Conservation (phyloP, 2,888 invertebrate species). For the Geotrupes spiniger region DNA sequence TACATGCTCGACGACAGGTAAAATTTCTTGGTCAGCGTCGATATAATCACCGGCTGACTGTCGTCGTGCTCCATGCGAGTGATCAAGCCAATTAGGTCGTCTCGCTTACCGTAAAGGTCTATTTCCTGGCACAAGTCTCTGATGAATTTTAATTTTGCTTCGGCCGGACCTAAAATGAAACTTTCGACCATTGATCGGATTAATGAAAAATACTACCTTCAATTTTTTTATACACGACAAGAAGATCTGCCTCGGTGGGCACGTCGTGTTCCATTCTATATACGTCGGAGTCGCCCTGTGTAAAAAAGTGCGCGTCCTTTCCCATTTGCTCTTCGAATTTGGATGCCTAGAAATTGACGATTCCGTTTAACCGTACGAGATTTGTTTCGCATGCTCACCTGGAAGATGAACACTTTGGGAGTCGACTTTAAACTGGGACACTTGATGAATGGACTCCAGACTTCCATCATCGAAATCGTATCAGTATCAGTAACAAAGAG, state of each 20-base stretch:
- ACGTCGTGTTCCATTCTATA: constrained; percentile 23
- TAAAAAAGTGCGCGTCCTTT: too few species aligned
- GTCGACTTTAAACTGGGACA: constrained; percentile 38
- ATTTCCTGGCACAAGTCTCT: constrained; percentile 34
- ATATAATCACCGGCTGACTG: constrained; percentile 36
- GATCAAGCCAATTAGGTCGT: constrained; percentile 38
- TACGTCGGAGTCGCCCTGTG: neutral
- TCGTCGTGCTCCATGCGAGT: constrained; percentile 23
- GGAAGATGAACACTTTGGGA: constrained; percentile 45
- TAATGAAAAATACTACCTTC: constrained; percentile 15
- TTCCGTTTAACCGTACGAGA: neutral
- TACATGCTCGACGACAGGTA: constrained; percentile 33
- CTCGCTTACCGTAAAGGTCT: constrained; percentile 31
- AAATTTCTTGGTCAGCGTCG: constrained; percentile 43
- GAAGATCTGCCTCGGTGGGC: constrained; percentile 33
- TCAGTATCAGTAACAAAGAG: constrained; percentile 20
- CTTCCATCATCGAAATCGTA: constrained; percentile 20
- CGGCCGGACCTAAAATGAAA: constrained; percentile 8
- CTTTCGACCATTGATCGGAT: neutral
- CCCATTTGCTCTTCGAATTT: too few species aligned
- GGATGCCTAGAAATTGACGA: too few species aligned
- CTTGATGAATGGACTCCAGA: constrained; percentile 40
- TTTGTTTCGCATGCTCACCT: too few species aligned
- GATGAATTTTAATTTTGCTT: constrained; percentile 25
- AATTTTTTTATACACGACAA: constrained; percentile 29